These are phyloP conservation scores for Melanotus villosus DNA, from an alignment of 2,888 invertebrate genomes.

Conservation along the genomic window DNA sequence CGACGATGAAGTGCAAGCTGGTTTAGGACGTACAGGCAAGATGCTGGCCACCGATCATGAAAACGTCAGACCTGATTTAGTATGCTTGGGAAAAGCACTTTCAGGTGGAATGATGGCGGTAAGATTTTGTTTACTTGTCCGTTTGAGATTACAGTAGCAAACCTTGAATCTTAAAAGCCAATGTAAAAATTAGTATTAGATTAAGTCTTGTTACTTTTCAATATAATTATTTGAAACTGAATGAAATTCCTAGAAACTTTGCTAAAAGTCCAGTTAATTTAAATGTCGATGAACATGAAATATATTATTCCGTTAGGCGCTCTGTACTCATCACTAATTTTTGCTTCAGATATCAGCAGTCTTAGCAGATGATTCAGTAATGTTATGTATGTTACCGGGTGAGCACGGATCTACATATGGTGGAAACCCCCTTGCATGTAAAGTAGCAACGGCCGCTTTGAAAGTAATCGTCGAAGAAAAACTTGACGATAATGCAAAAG, in stretches of 20 bases:
- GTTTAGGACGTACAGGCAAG: slow-evolving; percentile 85
- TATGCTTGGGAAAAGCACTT: slow-evolving; percentile 86
- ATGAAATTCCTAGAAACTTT: too few species aligned
- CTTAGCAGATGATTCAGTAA: slow-evolving; percentile 80
- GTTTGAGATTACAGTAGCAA: too few species aligned
- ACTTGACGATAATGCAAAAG: slow-evolving; percentile 79
- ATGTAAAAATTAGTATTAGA: too few species aligned
- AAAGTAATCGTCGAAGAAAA: slow-evolving; percentile 83
- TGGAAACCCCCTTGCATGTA: slow-evolving; percentile 85
- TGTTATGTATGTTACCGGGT: slow-evolving; percentile 79
- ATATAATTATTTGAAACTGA: too few species aligned
- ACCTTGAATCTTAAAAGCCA: background rate
- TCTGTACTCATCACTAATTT: too few species aligned
- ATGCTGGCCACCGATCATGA: slow-evolving; percentile 82
- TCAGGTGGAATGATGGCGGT: slow-evolving; percentile 86
- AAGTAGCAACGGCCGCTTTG: slow-evolving; percentile 81
- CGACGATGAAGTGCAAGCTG: slow-evolving; percentile 89
- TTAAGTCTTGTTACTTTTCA: too few species aligned
- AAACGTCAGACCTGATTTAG: slow-evolving; percentile 80
- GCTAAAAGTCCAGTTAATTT: too few species aligned
- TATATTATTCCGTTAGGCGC: too few species aligned
- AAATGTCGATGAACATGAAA: too few species aligned
- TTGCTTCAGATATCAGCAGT: slow-evolving; percentile 73
- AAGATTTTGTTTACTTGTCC: background rate
- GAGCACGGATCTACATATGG: slow-evolving; percentile 89